Percentiles rank a stretch among this genome's conserved stretches.
Conservation (phyloP, 2,888 invertebrate species). For the Eilema depressum region DNA sequence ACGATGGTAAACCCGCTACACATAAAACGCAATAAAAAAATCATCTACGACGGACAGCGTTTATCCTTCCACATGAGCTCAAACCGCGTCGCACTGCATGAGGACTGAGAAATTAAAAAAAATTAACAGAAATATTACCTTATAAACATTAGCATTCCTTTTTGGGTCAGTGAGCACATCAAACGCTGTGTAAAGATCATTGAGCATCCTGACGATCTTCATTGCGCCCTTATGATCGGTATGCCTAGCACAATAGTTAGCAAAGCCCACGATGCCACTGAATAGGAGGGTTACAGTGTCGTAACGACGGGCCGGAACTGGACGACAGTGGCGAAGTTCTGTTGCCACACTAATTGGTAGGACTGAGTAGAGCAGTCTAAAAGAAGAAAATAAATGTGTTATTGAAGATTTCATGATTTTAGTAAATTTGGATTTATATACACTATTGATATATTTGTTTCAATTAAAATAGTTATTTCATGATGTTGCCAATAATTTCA, state of each 20-base stretch:
- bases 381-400: slow-evolving; percentile 44
- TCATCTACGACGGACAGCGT: too few species aligned
- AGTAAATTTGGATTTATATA: too few species aligned
- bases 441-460: too few species aligned
- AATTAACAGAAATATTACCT: slow-evolving; percentile 88
- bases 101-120: too few species aligned
- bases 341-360: slow-evolving; percentile 98
- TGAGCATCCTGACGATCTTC: slow-evolving; percentile 98
- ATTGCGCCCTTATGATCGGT: slow-evolving; percentile 97
- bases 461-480: too few species aligned
- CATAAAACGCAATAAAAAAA: too few species aligned
- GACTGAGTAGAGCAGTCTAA: slow-evolving; percentile 96
- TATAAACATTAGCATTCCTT: slow-evolving; percentile 97
- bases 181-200: slow-evolving; percentile 97
- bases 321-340: slow-evolving; percentile 96
- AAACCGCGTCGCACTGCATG: neutral
- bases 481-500: too few species aligned
- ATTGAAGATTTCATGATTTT: neutral
- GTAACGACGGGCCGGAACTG: slow-evolving; percentile 95
- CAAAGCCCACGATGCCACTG: slow-evolving; percentile 96
- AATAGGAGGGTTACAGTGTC: slow-evolving; percentile 97
- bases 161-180: slow-evolving; percentile 97
- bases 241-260: slow-evolving; percentile 95
- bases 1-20: too few species aligned
- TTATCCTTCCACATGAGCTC: neutral